These are phyloP conservation scores for Lasiommata megera DNA, from an alignment of 2,888 invertebrate species.

Conservation along the genomic window DNA sequence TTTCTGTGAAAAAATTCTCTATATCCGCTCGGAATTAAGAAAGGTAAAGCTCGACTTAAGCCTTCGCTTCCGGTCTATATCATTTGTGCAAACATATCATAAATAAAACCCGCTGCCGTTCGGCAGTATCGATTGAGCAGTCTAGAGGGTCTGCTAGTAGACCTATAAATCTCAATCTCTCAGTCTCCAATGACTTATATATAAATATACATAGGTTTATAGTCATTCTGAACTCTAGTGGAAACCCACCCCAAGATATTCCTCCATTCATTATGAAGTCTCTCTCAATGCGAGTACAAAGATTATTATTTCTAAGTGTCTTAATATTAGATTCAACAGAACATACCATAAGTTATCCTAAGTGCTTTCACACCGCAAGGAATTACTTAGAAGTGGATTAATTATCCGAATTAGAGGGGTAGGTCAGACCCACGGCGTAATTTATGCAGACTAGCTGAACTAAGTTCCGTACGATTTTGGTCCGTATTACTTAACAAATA, in stretches of 20 bases:
- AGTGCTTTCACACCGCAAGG: constrained; percentile 21
- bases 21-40: no score
- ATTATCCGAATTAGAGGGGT: constrained; percentile 31
- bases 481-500: constrained; percentile 10
- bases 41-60: no score
- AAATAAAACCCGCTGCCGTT: no score
- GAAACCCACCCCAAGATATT: not conserved
- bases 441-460: constrained; percentile 25
- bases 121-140: no score
- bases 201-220: no score
- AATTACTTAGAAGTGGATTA: constrained; percentile 31
- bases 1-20: no score
- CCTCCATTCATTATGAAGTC: not conserved
- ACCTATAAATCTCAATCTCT: no score
- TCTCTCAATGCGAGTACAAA: not conserved
- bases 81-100: no score
- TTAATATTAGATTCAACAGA: constrained; percentile 11
- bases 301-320: constrained; percentile 7
- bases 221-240: no score
- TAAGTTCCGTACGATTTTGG: constrained; percentile 3
- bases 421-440: constrained; percentile 28
- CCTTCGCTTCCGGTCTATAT: no score
- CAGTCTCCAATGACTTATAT: no score
- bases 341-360: constrained; percentile 17
- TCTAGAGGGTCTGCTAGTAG: no score